phyloP scores from a whole-genome alignment of 1,140 invertebrate species.

The Atopsyche davidsoni region DNA sequence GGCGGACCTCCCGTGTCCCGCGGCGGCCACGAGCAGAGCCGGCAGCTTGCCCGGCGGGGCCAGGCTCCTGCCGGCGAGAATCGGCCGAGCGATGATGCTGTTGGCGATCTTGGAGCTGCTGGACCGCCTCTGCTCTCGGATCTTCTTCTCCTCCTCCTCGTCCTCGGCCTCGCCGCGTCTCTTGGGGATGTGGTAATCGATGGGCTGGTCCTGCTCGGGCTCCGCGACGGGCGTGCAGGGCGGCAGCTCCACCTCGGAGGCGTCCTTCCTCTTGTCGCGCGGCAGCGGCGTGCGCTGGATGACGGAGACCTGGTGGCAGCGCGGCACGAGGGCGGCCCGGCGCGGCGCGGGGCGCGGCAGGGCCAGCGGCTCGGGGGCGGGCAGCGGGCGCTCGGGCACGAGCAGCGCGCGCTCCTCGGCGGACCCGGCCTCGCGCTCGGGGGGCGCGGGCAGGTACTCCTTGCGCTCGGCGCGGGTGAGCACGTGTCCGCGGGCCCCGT shows the following conservation, averaged over 20 bases:
- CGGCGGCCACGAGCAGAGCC: constrained; percentile 63
- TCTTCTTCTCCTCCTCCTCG: constrained; percentile 53
- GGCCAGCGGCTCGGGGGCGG: constrained; percentile 40
- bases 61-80: constrained; percentile 42
- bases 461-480: constrained; percentile 71
- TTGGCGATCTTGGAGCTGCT: constrained; percentile 55
- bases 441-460: constrained; percentile 61
- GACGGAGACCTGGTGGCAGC: constrained; percentile 64
- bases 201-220: constrained; percentile 75
- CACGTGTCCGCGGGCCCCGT: constrained; percentile 65
- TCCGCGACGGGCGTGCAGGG: constrained; percentile 42
- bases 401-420: constrained; percentile 42
- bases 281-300: constrained; percentile 71
- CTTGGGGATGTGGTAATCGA: constrained; percentile 82
- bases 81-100: constrained; percentile 44
- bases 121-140: constrained; percentile 51
- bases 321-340: constrained; percentile 47
- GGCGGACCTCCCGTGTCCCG: constrained; percentile 62
- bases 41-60: constrained; percentile 49
- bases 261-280: constrained; percentile 46
- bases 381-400: constrained; percentile 40
- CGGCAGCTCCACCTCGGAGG: constrained; percentile 47
- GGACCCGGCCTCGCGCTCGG: constrained; percentile 37
- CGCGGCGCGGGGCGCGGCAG: constrained; percentile 47
- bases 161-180: constrained; percentile 61